Percentiles rank a stretch among this genome's conserved stretches.
Evolutionary conservation across 2,113 vertebrate genomes (phyloP).

Genomic region (Leptobrachium ailaonicum): DNA sequence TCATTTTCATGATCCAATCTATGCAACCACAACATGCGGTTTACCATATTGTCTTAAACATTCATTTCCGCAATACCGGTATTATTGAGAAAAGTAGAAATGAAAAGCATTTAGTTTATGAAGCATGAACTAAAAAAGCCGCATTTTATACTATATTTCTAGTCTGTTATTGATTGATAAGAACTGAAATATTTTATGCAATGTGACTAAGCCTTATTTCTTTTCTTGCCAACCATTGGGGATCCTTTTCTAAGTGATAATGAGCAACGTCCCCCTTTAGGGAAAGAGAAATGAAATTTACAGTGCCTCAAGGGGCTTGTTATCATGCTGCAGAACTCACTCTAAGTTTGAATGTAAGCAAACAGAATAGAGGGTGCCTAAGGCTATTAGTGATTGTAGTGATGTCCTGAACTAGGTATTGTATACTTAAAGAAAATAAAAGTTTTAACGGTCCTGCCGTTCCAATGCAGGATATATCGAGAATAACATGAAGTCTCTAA

Average conservation of each 20-base stretch:
- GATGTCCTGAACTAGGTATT: constrained; percentile 34
- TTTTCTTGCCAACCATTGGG: constrained; percentile 38
- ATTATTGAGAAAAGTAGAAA: no score
- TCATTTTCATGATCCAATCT: no score
- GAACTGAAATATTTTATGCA: constrained; percentile 45
- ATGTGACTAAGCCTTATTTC: constrained; percentile 47
- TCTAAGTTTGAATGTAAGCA: constrained; percentile 46
- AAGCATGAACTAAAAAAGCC: no score
- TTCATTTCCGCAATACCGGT: no score
- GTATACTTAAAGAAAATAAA: constrained; percentile 10
- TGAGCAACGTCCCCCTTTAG: constrained; percentile 41
- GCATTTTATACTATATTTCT: constrained; percentile 33
- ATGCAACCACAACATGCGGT: no score
- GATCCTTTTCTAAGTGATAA: constrained; percentile 48
- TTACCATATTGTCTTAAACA: no score
- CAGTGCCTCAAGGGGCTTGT: constrained; percentile 47
- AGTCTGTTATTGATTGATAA: constrained; percentile 42
- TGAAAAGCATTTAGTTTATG: no score
- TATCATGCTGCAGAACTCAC: constrained; percentile 46
- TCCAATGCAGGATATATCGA: constrained; percentile 14
- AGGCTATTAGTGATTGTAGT: constrained; percentile 44
- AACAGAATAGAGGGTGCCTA: constrained; percentile 44
- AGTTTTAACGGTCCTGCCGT: constrained; percentile 18
- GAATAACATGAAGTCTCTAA: constrained; percentile 15
- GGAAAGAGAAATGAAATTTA: constrained; percentile 40